Base-by-base conservation (phyloP, 2,888 invertebrate species). In the Drosophila koepferae region DNA sequence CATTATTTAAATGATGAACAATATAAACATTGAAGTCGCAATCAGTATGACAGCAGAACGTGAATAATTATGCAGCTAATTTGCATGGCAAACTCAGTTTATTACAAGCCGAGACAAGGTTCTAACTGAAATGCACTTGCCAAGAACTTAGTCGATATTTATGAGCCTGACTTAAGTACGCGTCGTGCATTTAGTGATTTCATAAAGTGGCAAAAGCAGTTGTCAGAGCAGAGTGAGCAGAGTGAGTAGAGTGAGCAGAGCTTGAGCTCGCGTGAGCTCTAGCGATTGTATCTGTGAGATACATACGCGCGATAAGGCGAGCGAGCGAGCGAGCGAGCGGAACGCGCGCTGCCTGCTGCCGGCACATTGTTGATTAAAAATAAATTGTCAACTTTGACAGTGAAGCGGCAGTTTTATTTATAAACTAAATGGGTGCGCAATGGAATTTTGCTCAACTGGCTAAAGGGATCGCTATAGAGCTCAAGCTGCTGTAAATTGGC, bases 381-480 rank as follows among this genome's bases (percentile, higher is more conserved):
- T 85, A 85, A 90, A 85, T 88, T 85, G 88, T 85, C 85, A 85
- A 75, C 82, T 85, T 90, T 90, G 88, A 88, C 90, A 90, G 90
- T 73, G 68, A 72, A 72, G 74, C 82, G 73, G 77, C 86, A 72
- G 68, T 74, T 85, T 81, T 85, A 85, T 85, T 85, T 85, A 85
- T 85, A 85, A 72, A 88, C 74, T 56, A 31, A 71, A 81, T 78
- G 80, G 70, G 56, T 78, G 80, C 59, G 49, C 70, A 71, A 63
- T 67, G 74, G 82, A 77, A 89, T 65, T 65, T 56, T 23, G 60
- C 63, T 51, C 58, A 70, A 66, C 44, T 60, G 36, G 36, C 61
- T 18, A 53, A 53, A 58, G 80, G 69, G 48, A 56, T 31, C 44
- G 34, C 54, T 14, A 12, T 12, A 36, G 49, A 31, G 46, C 46